Percentiles rank a stretch among this genome's conserved stretches.
phyloP scores from a whole-genome alignment of 35 echinoderm and acorn worm genomes.

The Eucidaris tribuloides region DNA sequence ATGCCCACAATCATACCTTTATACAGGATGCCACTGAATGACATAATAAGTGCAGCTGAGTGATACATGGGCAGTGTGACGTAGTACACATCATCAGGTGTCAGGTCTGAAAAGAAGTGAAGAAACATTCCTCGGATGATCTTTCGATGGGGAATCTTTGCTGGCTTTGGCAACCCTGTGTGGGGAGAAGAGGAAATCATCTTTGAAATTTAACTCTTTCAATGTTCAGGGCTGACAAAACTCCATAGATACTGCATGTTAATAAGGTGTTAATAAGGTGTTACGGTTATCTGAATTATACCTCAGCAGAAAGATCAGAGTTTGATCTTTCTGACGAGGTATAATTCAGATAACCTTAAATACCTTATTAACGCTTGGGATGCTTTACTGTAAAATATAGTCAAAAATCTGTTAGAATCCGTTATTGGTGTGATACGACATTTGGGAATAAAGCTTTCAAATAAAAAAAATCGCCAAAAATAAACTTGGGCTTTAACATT shows the following conservation, averaged over 20 bases:
- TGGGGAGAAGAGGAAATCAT: not conserved
- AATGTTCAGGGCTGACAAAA: not conserved
- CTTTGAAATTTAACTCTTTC: not conserved
- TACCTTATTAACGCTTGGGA: not conserved
- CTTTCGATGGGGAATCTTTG: not conserved
- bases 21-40: not conserved
- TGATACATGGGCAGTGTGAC: not conserved
- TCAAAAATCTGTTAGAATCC: too few species aligned
- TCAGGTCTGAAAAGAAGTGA: not conserved
- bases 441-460: too few species aligned
- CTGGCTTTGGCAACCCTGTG: conserved; percentile 7
- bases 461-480: too few species aligned
- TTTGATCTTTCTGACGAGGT: not conserved
- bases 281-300: not conserved
- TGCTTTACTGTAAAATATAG: too few species aligned
- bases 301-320: not conserved
- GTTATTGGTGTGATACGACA: too few species aligned
- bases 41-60: not conserved
- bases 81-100: conserved; percentile 12
- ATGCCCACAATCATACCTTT: not conserved
- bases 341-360: not conserved
- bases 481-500: too few species aligned
- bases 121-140: not conserved
- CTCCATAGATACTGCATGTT: not conserved
- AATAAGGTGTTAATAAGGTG: not conserved